Evolutionary conservation across 2,797 vertebrate genomes (phyloP).

Genomic region (Enteromius anoplus): DNA sequence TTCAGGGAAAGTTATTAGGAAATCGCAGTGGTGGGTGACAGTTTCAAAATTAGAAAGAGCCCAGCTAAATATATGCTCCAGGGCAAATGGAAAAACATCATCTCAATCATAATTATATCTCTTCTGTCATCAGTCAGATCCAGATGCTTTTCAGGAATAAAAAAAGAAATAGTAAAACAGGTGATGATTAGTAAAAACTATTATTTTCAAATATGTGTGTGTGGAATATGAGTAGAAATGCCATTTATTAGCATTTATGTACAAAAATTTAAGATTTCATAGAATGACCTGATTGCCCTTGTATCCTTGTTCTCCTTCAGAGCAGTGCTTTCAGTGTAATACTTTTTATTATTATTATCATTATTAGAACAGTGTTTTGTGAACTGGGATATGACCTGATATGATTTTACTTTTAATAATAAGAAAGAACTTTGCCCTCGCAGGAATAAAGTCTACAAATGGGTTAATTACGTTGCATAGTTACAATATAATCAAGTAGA

Average conservation of each 20-base stretch:
- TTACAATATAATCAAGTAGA: not conserved
- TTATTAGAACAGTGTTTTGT: not conserved
- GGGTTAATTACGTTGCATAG: not conserved
- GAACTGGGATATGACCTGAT: not conserved
- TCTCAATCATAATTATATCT: not conserved
- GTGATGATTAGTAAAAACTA: not conserved
- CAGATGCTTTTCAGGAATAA: not conserved
- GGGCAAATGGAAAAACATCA: constrained; percentile 6
- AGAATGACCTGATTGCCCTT: constrained; percentile 39
- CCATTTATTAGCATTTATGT: not conserved
- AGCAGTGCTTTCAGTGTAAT: not conserved
- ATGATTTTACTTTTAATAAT: not conserved
- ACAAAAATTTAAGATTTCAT: not conserved
- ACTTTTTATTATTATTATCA: not conserved
- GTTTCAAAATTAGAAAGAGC: constrained; percentile 12
- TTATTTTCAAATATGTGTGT: not conserved
- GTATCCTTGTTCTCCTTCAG: constrained; percentile 30
- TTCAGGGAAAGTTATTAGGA: constrained; percentile 7
- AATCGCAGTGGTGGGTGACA: not conserved
- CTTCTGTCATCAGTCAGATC: not conserved
- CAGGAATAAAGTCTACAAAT: not conserved
- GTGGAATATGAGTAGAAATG: not conserved
- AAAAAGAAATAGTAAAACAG: not conserved
- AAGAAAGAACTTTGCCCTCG: not conserved
- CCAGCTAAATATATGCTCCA: constrained; percentile 1